phyloP scores from a whole-genome alignment of 2,113 vertebrate genomes.

The Podarcis raffonei region DNA sequence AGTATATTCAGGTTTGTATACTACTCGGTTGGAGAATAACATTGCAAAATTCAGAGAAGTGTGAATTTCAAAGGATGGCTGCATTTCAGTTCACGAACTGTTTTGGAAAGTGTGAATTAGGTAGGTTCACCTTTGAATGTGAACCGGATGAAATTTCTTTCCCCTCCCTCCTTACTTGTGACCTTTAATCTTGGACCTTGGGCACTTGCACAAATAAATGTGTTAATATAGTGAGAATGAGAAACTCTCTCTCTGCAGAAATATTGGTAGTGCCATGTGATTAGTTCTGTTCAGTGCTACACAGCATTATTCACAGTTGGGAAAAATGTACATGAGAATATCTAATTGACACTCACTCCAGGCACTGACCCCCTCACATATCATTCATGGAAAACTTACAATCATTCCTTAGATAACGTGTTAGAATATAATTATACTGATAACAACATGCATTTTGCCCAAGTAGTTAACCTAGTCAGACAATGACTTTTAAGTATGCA shows the following conservation, averaged over 20 bases:
- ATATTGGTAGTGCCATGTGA: background rate
- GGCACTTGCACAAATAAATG: slow-evolving; percentile 25
- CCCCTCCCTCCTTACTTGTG: too few species aligned
- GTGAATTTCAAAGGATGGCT: too few species aligned
- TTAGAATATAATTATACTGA: background rate
- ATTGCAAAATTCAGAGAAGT: too few species aligned
- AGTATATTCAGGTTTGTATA: too few species aligned
- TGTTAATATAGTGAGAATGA: background rate
- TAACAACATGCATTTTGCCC: background rate
- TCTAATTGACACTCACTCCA: background rate
- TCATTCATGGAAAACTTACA: background rate
- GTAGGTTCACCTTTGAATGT: too few species aligned
- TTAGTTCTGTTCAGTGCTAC: slow-evolving; percentile 37
- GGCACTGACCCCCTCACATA: background rate
- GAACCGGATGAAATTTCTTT: too few species aligned
- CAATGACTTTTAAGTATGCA: background rate
- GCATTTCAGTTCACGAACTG: too few species aligned
- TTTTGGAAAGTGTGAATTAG: too few species aligned
- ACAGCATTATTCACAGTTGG: slow-evolving; percentile 43
- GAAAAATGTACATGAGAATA: background rate
- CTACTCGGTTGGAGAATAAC: too few species aligned
- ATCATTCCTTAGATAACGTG: background rate
- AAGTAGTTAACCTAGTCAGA: background rate
- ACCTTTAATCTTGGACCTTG: too few species aligned
- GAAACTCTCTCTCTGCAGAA: background rate